These are phyloP conservation scores for Orcinus orca DNA, from an alignment of 2,113 vertebrate genomes.

Conservation along the genomic window DNA sequence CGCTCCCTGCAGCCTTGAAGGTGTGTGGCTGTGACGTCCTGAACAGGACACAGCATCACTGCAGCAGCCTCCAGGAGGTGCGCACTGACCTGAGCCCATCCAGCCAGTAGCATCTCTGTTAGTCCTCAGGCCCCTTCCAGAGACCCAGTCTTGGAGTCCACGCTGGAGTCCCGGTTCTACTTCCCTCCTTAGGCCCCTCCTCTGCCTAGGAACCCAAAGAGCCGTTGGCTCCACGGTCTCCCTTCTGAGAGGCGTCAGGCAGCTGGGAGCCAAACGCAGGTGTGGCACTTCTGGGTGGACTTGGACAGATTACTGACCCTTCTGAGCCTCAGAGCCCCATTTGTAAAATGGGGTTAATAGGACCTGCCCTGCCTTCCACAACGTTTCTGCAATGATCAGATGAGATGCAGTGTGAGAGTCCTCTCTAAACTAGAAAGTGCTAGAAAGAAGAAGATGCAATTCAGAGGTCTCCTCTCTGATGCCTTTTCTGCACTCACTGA, in stretches of 20 bases:
- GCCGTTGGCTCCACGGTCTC: neutral
- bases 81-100: neutral
- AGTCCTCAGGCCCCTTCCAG: neutral
- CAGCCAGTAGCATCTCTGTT: neutral
- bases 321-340: neutral
- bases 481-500: neutral
- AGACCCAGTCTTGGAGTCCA: neutral
- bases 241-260: neutral
- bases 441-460: neutral
- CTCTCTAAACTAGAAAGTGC: neutral
- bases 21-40: neutral
- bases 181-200: neutral
- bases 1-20: neutral
- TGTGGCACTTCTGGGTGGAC: neutral
- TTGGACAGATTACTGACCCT: neutral
- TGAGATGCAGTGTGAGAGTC: neutral
- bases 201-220: neutral
- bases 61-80: neutral
- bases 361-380: neutral
- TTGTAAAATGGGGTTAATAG: neutral
- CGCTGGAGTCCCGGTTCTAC: neutral
- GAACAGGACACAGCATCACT: neutral
- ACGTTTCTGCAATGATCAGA: neutral
- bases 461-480: neutral
- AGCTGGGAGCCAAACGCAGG: neutral